Evolutionary conservation across 2,797 vertebrate species (phyloP).

Genomic region (Sylvia borin): DNA sequence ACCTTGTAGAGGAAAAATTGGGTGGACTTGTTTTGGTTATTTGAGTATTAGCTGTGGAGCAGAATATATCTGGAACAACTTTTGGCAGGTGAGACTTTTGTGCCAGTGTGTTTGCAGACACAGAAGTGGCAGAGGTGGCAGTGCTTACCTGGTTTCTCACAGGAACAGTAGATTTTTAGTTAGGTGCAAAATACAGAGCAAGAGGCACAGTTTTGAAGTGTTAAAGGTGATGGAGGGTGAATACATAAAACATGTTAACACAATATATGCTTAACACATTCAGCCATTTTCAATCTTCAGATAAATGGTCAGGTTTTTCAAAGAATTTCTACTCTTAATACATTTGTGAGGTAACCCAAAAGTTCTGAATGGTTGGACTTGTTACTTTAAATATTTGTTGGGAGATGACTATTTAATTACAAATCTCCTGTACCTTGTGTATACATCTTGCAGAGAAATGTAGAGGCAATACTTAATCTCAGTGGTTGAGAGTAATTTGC

Average conservation of each 20-base stretch:
- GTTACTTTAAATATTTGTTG: not conserved
- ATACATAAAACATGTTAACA: not conserved
- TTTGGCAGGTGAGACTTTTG: not conserved
- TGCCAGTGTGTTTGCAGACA: not conserved
- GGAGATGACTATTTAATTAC: not conserved
- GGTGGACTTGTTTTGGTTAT: not conserved
- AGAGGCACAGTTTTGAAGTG: not conserved
- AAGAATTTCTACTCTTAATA: not conserved
- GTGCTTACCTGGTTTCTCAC: not conserved
- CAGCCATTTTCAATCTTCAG: not conserved
- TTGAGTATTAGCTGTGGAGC: not conserved
- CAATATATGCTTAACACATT: not conserved
- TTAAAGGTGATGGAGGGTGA: not conserved
- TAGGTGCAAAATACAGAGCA: not conserved
- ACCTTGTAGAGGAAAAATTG: not conserved
- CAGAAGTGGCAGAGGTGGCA: not conserved
- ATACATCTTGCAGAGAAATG: not conserved
- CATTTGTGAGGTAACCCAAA: not conserved
- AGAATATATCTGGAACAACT: not conserved
- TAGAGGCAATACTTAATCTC: not conserved
- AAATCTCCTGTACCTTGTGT: not conserved
- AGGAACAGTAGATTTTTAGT: not conserved
- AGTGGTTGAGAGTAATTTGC: not conserved
- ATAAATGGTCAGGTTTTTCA: not conserved
- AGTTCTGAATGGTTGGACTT: not conserved